Percentiles rank a stretch among this genome's conserved stretches.
These are phyloP conservation scores for Nymphalis urticae DNA, from an alignment of 2,888 invertebrate genomes.

Conservation along the genomic window DNA sequence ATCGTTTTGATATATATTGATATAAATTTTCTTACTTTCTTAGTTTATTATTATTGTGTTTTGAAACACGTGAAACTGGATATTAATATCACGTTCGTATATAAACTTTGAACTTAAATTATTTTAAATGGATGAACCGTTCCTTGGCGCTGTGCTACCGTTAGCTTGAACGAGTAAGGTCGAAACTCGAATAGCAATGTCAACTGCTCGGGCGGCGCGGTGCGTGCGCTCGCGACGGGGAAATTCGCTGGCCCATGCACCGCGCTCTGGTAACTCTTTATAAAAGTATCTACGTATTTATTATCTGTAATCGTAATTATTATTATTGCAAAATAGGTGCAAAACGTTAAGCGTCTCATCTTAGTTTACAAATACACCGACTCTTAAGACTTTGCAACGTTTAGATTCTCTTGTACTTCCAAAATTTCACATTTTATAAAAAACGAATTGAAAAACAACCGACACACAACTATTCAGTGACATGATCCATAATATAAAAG, in stretches of 20 bases:
- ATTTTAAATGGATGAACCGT: conserved; percentile 35
- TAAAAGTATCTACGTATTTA: conserved; percentile 70
- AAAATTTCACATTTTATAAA: conserved; percentile 59
- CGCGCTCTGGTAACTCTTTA: conserved; percentile 48
- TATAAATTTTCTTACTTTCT: not conserved
- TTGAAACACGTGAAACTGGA: not conserved
- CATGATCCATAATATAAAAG: conserved; percentile 70
- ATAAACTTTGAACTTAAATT: not conserved
- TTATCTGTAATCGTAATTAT: conserved; percentile 65
- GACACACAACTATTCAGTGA: conserved; percentile 74
- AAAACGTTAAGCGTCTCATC: conserved; percentile 78
- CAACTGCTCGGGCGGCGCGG: conserved; percentile 21
- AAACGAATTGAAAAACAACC: conserved; percentile 73
- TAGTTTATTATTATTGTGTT: conserved; percentile 5
- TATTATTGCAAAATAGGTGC: conserved; percentile 80
- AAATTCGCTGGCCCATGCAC: conserved; percentile 57
- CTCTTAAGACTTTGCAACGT: conserved; percentile 72
- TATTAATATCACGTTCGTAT: not conserved
- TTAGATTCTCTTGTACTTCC: conserved; percentile 71
- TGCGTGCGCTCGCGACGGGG: conserved; percentile 59
- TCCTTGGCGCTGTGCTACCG: conserved; percentile 37
- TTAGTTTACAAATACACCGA: conserved; percentile 74
- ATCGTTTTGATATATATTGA: not conserved
- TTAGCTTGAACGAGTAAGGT: conserved; percentile 36
- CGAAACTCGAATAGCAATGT: conserved; percentile 24